phyloP scores from a whole-genome alignment of 1,140 invertebrate genomes.

The Caenorhabditis inopinata region DNA sequence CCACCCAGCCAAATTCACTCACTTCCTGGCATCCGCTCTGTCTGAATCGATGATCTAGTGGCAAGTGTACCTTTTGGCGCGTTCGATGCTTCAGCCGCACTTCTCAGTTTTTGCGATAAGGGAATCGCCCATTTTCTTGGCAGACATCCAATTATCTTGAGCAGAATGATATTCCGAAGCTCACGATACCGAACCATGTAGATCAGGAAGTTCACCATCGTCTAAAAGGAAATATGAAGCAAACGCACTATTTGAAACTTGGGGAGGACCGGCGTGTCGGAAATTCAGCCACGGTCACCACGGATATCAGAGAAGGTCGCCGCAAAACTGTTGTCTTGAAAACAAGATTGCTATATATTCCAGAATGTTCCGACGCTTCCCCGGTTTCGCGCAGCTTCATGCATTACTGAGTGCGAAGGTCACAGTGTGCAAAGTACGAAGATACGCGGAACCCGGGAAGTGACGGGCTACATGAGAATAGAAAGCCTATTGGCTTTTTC shows the following conservation, averaged over 20 bases:
- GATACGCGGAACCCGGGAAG: no score
- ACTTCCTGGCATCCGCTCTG: not conserved
- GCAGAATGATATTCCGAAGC: not conserved
- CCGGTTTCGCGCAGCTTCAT: no score
- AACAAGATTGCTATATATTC: no score
- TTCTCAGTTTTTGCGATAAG: not conserved
- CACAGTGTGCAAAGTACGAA: no score
- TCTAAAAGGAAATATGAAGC: conserved; percentile 1
- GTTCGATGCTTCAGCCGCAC: not conserved
- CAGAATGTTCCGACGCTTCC: no score
- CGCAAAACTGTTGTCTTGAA: no score
- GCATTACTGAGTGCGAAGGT: no score
- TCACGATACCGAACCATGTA: conserved; percentile 36
- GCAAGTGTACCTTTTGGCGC: not conserved
- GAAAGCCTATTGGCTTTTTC: no score
- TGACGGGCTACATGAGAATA: no score
- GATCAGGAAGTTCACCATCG: conserved; percentile 37
- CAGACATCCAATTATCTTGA: not conserved
- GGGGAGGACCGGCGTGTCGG: no score
- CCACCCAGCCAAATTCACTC: not conserved
- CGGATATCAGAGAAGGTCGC: no score
- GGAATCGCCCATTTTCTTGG: conserved; percentile 5
- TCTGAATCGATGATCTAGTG: not conserved
- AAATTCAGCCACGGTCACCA: no score
- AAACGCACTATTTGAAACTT: not conserved